Evolutionary conservation across 1,140 invertebrate species (phyloP), one percentile per base, ranked within the genome.

Genomic region (Ceratoteleas bidentatus): DNA sequence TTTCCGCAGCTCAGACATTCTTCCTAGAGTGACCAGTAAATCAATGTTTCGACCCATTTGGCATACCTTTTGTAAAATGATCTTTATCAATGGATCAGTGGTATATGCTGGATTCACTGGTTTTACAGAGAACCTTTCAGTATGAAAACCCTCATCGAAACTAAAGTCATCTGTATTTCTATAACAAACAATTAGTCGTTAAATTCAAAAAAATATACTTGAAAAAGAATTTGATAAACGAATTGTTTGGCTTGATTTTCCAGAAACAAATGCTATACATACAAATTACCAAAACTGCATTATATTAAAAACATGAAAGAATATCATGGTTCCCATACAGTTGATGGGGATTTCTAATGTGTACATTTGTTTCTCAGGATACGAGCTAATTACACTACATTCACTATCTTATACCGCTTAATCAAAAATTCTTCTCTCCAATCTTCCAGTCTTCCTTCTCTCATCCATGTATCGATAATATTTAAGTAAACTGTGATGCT

Each of bases 351-450:
- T n/a, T n/a, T n/a, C n/a, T n/a, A n/a, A n/a, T n/a, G n/a, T n/a
- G n/a, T n/a, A n/a, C n/a, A n/a, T n/a, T n/a, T n/a, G n/a, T n/a
- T n/a, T n/a, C n/a, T n/a, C n/a, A n/a, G n/a, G n/a, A n/a, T n/a
- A n/a, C n/a, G n/a, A n/a, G n/a, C n/a, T n/a, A n/a, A n/a, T 24
- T 24, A 24, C 1, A 24, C 1, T 4, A 24, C 24, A 24, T 24
- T 24, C 24, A 1, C 24, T 24, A 24, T 2, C 4, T 24, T 24
- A 24, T 24, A 24, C 24, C 24, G 24, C 4, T 24, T 24, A 24
- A 93, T 91, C 36, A 93, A 85, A 88, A 94, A 94, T 86, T 94
- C 93, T 11, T 90, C 82, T 54, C 90, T 90, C 84, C 89, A 91
- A 82, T 94, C 93, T 75, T 92, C 88, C 6, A 93, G 85, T 62